Evolutionary conservation across 2,113 vertebrate species (phyloP).

Genomic region (Semnornis frantzii): DNA sequence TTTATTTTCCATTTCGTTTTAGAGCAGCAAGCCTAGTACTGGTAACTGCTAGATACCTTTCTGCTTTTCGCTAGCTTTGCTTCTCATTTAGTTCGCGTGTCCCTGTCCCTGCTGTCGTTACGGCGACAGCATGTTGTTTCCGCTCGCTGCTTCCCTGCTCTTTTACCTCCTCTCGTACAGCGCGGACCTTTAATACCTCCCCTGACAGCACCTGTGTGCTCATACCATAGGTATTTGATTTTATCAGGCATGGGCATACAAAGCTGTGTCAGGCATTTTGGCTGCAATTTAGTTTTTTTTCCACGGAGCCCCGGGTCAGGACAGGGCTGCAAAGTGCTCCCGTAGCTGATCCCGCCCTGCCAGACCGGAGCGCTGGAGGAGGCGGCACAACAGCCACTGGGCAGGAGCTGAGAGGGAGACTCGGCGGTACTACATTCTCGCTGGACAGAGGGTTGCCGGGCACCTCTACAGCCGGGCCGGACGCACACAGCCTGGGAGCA

Average conservation of each 20-base stretch:
- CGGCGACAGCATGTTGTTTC: fast-evolving
- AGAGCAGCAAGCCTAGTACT: neutral
- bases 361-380: neutral
- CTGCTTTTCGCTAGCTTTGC: fast-evolving
- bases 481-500: neutral
- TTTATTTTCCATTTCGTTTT: too few relatives aligned
- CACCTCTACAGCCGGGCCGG: neutral
- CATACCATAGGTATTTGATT: too few relatives aligned
- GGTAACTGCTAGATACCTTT: fast-evolving
- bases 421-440: neutral
- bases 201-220: neutral
- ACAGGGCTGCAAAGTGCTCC: fast-evolving
- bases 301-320: neutral
- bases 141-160: neutral
- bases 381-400: too few relatives aligned
- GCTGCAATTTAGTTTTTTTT: neutral
- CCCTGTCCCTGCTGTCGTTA: neutral
- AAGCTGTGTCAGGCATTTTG: fast-evolving
- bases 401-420: neutral
- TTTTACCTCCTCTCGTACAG: too few relatives aligned
- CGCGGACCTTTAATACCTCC: fast-evolving
- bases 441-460: too few relatives aligned
- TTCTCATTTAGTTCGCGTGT: fast-evolving
- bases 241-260: neutral
- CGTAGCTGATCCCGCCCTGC: fast-evolving